Base-by-base conservation (phyloP, 2,888 invertebrate genomes). In the Volucella inanis region DNA sequence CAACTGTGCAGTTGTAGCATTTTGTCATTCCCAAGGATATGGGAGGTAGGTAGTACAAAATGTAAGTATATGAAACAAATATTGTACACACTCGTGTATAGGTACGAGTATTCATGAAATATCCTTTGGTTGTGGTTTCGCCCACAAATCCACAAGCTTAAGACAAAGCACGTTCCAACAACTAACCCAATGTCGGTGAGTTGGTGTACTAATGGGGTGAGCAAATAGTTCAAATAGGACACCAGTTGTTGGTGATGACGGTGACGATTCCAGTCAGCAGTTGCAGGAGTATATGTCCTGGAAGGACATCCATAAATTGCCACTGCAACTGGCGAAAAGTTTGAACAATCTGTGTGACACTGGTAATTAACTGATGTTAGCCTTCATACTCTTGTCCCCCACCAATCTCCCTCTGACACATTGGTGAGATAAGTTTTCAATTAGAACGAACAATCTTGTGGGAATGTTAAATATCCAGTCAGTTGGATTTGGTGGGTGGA, bases 311-410 rank as follows among this genome's bases (percentile, higher is more conserved):
- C 6, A 72, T 72, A 72, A 78, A 72, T 79, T 84, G 47, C 54
- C 47, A 10, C 38, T 74, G 83, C 79, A 83, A 83, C 83, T 79
- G 70, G 79, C 75, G 79, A 68, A 75, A 68, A 83, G 70, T 74
- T 68, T 67, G 11, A 61, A 55, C 72, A 78, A 78, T 78, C 62
- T 67, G 15, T 67, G 47, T 67, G 74, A 64, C 67, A 74, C 67
- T 61, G 68, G 74, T 80, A 74, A 82, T 67, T 76, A 76, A 72
- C 77, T 55, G 54, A 52, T 55, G 31, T 31, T 31, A 6, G 31
- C 6, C 31, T 31, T 76, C 22, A 38, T 12, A 47, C 38, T 10
- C 11, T 0, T 14, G 41, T 31, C 8, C 14, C 12, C 11, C 47
- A 49, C n/a, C 1, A 22, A 22, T 18, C 10, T 12, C 8, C 3